Evolutionary conservation across 2,888 invertebrate species (phyloP), one percentile per base, ranked within the genome.

Genomic region (Pandemis corylana): DNA sequence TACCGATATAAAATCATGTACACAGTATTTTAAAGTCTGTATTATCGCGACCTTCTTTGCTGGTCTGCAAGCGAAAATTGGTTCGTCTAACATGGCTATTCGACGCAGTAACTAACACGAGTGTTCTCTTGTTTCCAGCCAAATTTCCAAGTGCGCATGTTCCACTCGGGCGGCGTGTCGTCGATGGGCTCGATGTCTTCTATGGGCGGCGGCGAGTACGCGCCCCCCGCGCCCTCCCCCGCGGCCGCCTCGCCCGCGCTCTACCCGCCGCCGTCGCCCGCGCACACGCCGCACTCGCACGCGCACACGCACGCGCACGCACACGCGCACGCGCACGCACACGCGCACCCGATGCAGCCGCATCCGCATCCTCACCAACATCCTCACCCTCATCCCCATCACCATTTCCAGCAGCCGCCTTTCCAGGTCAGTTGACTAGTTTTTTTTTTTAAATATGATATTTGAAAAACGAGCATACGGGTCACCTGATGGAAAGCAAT

Each of bases 111-210:
- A 20, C 20, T 20, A 20, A 20, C 20, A 20, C 20, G 1, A 20
- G 20, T 20, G 20, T 20, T 36, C 28, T 36, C 28, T 20, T 70
- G 51, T 65, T 70, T 28, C 10, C 76, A 76, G 76, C 76, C 68
- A 28, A 51, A 68, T 20, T 77, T 77, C 9, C 90, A 96, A 95
- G 95, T 97, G 80, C 95, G 97, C 71, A 96, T 97, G 96, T 97
- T 96, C 89, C 95, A 94, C 86, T 86, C 86, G 78, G 88, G 85
- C 46, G 80, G 79, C 44, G 81, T 81, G 66, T 80, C 79, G 53
- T 76, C 76, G n/a, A 77, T 78, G 71, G 91, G 78, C 86, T 87
- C 72, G 89, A 87, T 78, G 78, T 76, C 83, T 78, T 83, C 79
- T 51, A 83, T 89, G 78, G 89, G 89, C 51, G 76, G 68, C 82